A percentile compares a stretch with the other conserved stretches of the same genome.
Conservation (phyloP, 1,140 invertebrate genomes). For the Drosophila nebulosa region DNA sequence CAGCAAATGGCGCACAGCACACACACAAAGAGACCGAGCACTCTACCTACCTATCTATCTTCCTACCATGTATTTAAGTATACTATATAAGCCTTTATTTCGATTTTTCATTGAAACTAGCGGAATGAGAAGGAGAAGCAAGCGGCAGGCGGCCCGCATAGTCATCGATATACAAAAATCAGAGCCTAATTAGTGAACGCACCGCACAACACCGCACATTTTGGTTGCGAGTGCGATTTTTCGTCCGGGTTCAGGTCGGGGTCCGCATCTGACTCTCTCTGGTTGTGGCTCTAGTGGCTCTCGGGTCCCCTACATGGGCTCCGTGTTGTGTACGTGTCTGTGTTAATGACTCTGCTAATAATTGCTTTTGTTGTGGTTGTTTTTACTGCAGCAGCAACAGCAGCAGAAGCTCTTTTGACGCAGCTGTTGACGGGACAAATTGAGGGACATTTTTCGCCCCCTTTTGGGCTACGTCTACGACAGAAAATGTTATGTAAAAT, state of each 20-base stretch:
- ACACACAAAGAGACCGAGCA: no score
- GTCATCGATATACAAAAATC: not conserved
- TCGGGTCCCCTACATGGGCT: not conserved
- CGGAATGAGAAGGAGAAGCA: no score
- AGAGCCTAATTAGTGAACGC: not conserved
- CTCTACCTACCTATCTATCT: no score
- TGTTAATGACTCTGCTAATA: slow-evolving; percentile 5
- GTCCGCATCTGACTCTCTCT: no score
- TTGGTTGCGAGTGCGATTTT: not conserved
- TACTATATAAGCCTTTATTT: not conserved
- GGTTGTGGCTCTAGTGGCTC: not conserved
- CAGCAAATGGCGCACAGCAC: no score
- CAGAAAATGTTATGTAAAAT: no score
- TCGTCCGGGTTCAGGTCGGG: not conserved
- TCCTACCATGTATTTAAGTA: not conserved
- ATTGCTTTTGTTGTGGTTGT: not conserved
- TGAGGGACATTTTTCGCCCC: not conserved
- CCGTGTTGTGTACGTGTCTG: not conserved
- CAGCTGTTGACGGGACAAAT: not conserved
- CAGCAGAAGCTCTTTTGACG: not conserved
- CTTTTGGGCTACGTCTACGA: no score
- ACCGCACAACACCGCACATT: not conserved
- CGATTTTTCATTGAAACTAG: not conserved
- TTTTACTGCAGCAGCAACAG: not conserved
- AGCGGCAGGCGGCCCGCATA: not conserved